Base-by-base conservation (phyloP, 2,797 vertebrate genomes). In the Alauda arvensis region DNA sequence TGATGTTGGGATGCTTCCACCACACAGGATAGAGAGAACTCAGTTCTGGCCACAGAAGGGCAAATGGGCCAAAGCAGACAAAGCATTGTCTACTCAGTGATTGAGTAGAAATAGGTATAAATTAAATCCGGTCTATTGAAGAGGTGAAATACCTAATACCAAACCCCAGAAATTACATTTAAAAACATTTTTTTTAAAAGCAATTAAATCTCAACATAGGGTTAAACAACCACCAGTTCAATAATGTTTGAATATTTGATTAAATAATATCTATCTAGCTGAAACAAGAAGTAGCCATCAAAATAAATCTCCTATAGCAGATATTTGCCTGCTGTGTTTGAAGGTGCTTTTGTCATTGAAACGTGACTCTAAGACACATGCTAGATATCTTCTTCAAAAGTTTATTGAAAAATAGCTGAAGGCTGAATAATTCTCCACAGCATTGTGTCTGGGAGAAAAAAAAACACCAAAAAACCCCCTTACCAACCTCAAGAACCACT, bases 341-440 rank as follows among this genome's bases (percentile, higher is more conserved):
- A 85, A 85, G 43, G 48, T 26, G 0, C 0, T 74, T 77, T 88
- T 88, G 70, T 83, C 83, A 87, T 75, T 93, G 80, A 93, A 89
- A 85, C 5, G 8, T 26, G 33, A 82, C 56, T 4, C 46, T 48
- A 69, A 68, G 26, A 31, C 14, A 62, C 8, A 12, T 3, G 2
- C 18, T 71, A 70, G 52, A 45, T 55, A 34, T 45, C 9, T 26
- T 72, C 49, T 89, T 88, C 78, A 89, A 61, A 81, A 66, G 53
- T 57, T 69, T 59, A 59, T 46, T 9, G 18, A 8, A 82, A 72
- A 72, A 83, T 45, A 86, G 61, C 77, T 49, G 61, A 82, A 84
- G 55, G 85, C 68, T 79, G 75, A 85, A 71, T 85, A 90, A 84
- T 57, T 70, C 71, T 93, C 65, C 23, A 57, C 28, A 78, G 29